Base-by-base conservation (phyloP, 2,797 vertebrate genomes). In the Halcyon chelicuti region DNA sequence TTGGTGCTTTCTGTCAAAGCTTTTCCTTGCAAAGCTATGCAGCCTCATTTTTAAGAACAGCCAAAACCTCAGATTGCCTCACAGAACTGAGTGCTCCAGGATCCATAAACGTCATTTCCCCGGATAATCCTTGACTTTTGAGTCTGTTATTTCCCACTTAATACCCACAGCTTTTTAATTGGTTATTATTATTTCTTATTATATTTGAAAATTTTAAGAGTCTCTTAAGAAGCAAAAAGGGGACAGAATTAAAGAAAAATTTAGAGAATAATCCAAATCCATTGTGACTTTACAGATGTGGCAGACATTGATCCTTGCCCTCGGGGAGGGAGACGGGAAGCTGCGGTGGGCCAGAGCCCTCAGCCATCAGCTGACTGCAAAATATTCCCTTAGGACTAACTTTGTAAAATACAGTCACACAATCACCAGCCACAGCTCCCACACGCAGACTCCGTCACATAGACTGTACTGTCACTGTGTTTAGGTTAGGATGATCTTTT, bases 101-200 rank as follows among this genome's bases (percentile, higher is more conserved):
- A 95, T 31, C 85, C 88, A 88, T 21, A 86, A 93, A 92, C 33
- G 35, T 92, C 33, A 89, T 87, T 95, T 95, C 93, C 94, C 95
- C 92, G 80, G 92, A 91, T 79, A 90, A 88, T 93, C 91, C 71
- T 51, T 85, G 83, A 92, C 91, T 95, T 93, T 95, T 88, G 71
- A 70, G 63, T 77, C 83, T 96, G 80, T 93, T 92, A 92, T 95
- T 95, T 95, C 80, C 88, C 74, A 93, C 77, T 96, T 93, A 96
- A 94, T 82, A 90, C 90, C 83, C 95, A 81, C 61, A 57, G 83
- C 77, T 96, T 94, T 86, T 90, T 65, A 89, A 96, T 94, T 93
- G 65, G 22, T 93, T 95, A 94, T 95, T 94, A 96, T 91, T 94
- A 95, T 93, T 96, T 95, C 80, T 73, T 54, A 79, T 95, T 95